Conservation (phyloP, 2,797 vertebrate species). For the Chelmon rostratus region DNA sequence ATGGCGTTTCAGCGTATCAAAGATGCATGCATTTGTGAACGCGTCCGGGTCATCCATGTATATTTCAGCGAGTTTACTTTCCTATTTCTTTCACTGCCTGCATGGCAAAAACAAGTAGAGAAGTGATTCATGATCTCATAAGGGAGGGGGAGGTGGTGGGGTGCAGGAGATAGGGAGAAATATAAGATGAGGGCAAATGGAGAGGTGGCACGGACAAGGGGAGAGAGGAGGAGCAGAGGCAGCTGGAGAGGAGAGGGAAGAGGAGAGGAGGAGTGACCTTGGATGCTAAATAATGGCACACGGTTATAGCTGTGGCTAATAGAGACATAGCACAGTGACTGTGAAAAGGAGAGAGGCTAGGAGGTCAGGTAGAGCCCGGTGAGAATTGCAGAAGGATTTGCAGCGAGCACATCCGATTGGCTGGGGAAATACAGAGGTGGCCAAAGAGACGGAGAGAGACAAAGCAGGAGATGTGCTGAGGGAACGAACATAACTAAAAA, state of each 20-base stretch:
- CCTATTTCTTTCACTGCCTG: constrained; percentile 36
- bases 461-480: constrained; percentile 16
- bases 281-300: constrained; percentile 70
- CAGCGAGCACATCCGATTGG: constrained; percentile 36
- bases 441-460: constrained; percentile 17
- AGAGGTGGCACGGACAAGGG: background rate
- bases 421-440: constrained; percentile 20
- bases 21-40: constrained; percentile 52
- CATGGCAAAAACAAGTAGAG: constrained; percentile 43
- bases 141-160: constrained; percentile 6
- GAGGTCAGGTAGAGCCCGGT: constrained; percentile 51
- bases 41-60: constrained; percentile 51
- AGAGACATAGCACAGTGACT: constrained; percentile 66
- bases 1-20: constrained; percentile 53
- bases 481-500: constrained; percentile 22
- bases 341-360: constrained; percentile 38
- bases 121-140: constrained; percentile 57
- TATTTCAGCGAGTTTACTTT: constrained; percentile 66
- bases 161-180: constrained; percentile 26
- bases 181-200: constrained; percentile 50
- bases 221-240: constrained; percentile 19
- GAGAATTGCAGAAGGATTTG: constrained; percentile 52
- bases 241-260: constrained; percentile 27
- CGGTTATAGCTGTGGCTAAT: constrained; percentile 74
- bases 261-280: constrained; percentile 72